phyloP scores from a whole-genome alignment of 2,113 vertebrate genomes.

The Triplophysa dalaica region DNA sequence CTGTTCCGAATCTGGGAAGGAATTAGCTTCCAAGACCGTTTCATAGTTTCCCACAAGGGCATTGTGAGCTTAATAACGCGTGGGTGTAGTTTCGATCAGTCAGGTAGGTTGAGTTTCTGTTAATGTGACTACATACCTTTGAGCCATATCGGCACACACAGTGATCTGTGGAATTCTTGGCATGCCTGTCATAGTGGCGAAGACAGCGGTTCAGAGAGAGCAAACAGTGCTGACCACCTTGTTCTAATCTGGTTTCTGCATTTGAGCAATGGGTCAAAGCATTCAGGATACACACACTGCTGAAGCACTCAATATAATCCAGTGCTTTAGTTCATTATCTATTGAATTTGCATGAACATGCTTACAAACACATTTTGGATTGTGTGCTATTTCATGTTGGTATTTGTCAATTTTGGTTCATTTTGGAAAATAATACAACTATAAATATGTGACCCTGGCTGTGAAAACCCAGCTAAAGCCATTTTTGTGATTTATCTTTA shows the following conservation, averaged over 20 bases:
- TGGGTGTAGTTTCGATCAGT: slow-evolving; percentile 83
- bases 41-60: slow-evolving; percentile 75
- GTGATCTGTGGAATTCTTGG: slow-evolving; percentile 62
- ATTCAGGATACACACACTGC: slow-evolving; percentile 36
- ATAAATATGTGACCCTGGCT: too few species aligned
- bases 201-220: slow-evolving; percentile 55
- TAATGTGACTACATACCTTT: slow-evolving; percentile 75
- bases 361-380: background rate
- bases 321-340: background rate
- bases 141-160: slow-evolving; percentile 61
- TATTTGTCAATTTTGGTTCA: too few species aligned
- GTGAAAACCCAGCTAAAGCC: too few species aligned
- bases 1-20: slow-evolving; percentile 64
- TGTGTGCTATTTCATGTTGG: background rate
- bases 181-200: slow-evolving; percentile 58
- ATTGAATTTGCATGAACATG: slow-evolving; percentile 26
- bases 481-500: too few species aligned
- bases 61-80: slow-evolving; percentile 72
- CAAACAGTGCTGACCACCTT: slow-evolving; percentile 57
- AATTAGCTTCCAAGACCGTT: slow-evolving; percentile 63
- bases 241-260: slow-evolving; percentile 50
- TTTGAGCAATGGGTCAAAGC: slow-evolving; percentile 51
- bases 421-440: too few species aligned
- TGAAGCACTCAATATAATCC: slow-evolving; percentile 6
- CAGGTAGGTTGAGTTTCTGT: slow-evolving; percentile 83